These are phyloP conservation scores for Drosophila pegasa DNA, from an alignment of 2,888 invertebrate genomes.

Conservation along the genomic window DNA sequence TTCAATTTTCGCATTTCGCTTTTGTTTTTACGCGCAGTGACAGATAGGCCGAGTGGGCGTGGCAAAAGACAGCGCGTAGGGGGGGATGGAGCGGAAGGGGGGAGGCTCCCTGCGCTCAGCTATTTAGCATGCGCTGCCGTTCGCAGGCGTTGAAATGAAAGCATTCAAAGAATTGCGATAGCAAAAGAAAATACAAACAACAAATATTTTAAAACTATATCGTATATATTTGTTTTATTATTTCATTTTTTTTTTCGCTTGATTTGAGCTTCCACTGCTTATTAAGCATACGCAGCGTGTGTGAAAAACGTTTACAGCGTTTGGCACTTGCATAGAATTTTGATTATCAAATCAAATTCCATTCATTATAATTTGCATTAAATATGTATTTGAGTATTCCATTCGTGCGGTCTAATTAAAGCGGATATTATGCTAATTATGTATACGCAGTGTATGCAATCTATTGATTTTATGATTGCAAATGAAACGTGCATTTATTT, in stretches of 20 bases:
- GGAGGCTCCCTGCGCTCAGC: constrained; percentile 4
- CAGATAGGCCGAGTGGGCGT: constrained; percentile 12
- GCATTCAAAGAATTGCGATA: constrained; percentile 36
- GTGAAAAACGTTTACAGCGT: background rate
- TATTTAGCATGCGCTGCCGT: constrained; percentile 56
- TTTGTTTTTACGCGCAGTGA: constrained; percentile 31
- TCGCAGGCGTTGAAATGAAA: constrained; percentile 41
- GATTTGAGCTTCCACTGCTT: constrained; percentile 1
- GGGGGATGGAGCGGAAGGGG: no score
- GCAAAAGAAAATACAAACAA: constrained; percentile 7
- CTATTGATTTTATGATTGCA: background rate
- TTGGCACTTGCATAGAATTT: constrained; percentile 1
- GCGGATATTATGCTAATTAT: constrained; percentile 13
- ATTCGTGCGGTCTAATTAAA: constrained; percentile 9
- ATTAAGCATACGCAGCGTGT: constrained; percentile 42
- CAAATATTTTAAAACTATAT: constrained; percentile 22
- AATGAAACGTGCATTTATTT: background rate
- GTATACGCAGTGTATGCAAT: constrained; percentile 8
- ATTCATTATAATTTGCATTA: constrained; percentile 2
- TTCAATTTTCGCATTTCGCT: constrained; percentile 64
- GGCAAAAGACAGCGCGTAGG: background rate
- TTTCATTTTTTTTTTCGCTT: constrained; percentile 1
- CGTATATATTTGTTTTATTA: constrained; percentile 5
- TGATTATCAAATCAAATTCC: background rate
- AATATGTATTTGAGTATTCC: constrained; percentile 8